These are phyloP conservation scores for Platichthys stellatus DNA, from an alignment of 2,113 vertebrate species.

Conservation along the genomic window DNA sequence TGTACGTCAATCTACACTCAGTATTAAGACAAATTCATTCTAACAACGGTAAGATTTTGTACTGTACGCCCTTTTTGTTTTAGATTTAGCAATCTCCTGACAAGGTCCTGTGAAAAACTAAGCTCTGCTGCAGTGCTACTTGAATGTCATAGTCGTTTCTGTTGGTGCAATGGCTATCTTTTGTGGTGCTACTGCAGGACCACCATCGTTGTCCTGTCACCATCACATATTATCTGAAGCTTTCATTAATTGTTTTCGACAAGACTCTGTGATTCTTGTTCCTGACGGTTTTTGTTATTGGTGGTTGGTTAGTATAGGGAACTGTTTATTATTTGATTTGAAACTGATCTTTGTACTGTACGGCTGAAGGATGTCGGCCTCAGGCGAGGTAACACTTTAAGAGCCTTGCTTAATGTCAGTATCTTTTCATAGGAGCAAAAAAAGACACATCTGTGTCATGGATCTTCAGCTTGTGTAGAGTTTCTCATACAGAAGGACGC, in stretches of 20 bases:
- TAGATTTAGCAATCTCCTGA: conserved; percentile 37
- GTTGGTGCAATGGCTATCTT: conserved; percentile 61
- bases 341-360: conserved; percentile 74
- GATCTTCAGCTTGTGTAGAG: conserved; percentile 47
- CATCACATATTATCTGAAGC: conserved; percentile 40
- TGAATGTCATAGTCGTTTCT: conserved; percentile 67
- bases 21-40: conserved; percentile 46
- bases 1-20: conserved; percentile 58
- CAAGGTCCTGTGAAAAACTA: conserved; percentile 42
- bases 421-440: conserved; percentile 50
- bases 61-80: conserved; percentile 39
- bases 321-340: conserved; percentile 50
- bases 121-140: conserved; percentile 62
- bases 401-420: conserved; percentile 57
- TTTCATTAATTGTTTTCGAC: conserved; percentile 26
- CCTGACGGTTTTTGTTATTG: conserved; percentile 20
- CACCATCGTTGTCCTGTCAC: conserved; percentile 42
- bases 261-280: conserved; percentile 32
- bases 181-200: conserved; percentile 63
- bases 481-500: conserved; percentile 45
- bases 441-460: conserved; percentile 52
- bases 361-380: conserved; percentile 61
- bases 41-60: conserved; percentile 54
- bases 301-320: conserved; percentile 41
- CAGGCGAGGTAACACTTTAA: conserved; percentile 20